Evolutionary conservation across 2,113 vertebrate genomes (phyloP).

Genomic region (Natator depressus): DNA sequence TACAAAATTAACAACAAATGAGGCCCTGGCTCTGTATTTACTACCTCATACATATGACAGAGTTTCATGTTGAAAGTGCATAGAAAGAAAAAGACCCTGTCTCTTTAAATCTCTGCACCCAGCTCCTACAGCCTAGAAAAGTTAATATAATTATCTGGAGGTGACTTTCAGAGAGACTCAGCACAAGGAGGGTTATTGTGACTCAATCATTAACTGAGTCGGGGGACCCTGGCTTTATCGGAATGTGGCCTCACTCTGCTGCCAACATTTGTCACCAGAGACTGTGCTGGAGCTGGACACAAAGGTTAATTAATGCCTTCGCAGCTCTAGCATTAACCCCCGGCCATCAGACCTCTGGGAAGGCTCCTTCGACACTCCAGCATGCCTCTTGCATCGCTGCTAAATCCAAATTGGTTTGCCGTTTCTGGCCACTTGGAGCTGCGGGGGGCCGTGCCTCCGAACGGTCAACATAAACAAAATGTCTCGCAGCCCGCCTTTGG

Average conservation of each 20-base stretch:
- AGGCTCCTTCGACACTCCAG: rapidly evolving
- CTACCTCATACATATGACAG: neutral
- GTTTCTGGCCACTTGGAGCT: too few relatives aligned
- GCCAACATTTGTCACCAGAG: neutral
- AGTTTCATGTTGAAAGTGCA: neutral
- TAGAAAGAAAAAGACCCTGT: neutral
- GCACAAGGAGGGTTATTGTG: conserved; percentile 38
- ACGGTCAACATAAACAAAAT: too few relatives aligned
- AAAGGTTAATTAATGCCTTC: neutral
- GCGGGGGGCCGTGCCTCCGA: too few relatives aligned
- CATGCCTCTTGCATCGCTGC: rapidly evolving
- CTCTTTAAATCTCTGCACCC: neutral
- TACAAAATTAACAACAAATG: neutral
- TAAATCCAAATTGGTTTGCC: neutral
- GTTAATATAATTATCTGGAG: conserved; percentile 8
- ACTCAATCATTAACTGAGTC: conserved; percentile 73
- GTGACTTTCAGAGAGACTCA: conserved; percentile 37
- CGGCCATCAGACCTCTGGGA: neutral
- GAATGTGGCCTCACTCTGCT: conserved; percentile 21
- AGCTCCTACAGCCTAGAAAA: neutral
- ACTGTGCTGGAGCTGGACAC: neutral
- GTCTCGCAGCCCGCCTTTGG: too few relatives aligned
- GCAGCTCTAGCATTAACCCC: neutral
- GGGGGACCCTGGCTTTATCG: conserved; percentile 43
- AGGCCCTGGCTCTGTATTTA: rapidly evolving